Conservation (phyloP, 2,888 invertebrate genomes). For the Drosophila lacicola region DNA sequence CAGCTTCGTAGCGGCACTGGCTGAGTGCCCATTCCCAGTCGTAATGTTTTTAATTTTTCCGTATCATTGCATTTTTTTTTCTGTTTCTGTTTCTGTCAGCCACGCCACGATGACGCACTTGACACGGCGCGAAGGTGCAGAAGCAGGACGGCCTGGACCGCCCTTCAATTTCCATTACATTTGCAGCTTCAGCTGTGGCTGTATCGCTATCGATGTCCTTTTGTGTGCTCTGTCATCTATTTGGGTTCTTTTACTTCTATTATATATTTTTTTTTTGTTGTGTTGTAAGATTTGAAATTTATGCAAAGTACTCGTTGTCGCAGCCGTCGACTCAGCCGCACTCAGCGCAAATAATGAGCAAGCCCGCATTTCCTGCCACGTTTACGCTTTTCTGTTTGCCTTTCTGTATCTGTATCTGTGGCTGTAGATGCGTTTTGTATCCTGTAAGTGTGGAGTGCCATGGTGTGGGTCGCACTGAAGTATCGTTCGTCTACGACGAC, state of each 20-base stretch:
- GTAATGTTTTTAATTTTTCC: conserved; percentile 81
- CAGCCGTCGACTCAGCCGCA: conserved; percentile 67
- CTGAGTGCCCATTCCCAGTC: conserved; percentile 30
- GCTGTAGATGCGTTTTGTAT: conserved; percentile 51
- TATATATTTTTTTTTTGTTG: conserved; percentile 28
- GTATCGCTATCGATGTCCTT: conserved; percentile 82
- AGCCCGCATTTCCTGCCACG: conserved; percentile 81
- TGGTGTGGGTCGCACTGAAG: conserved; percentile 47
- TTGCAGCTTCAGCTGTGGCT: conserved; percentile 52
- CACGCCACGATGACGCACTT: conserved; percentile 54
- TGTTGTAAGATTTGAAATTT: conserved; percentile 72
- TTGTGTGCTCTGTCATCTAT: conserved; percentile 77
- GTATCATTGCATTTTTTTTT: conserved; percentile 74
- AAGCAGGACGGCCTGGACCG: conserved; percentile 39
- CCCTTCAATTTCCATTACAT: conserved; percentile 80
- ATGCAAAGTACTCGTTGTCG: conserved; percentile 77
- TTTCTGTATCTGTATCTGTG: conserved; percentile 44
- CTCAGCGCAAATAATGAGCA: conserved; percentile 80
- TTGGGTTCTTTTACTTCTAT: conserved; percentile 48
- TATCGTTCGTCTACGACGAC: conserved; percentile 66
- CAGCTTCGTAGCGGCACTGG: conserved; percentile 4
- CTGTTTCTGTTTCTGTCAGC: conserved; percentile 25
- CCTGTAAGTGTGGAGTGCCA: conserved; percentile 17
- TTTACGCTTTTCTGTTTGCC: conserved; percentile 59
- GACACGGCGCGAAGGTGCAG: conserved; percentile 73